phyloP scores from a whole-genome alignment of 2,797 vertebrate species.

The Tragopan temminckii region DNA sequence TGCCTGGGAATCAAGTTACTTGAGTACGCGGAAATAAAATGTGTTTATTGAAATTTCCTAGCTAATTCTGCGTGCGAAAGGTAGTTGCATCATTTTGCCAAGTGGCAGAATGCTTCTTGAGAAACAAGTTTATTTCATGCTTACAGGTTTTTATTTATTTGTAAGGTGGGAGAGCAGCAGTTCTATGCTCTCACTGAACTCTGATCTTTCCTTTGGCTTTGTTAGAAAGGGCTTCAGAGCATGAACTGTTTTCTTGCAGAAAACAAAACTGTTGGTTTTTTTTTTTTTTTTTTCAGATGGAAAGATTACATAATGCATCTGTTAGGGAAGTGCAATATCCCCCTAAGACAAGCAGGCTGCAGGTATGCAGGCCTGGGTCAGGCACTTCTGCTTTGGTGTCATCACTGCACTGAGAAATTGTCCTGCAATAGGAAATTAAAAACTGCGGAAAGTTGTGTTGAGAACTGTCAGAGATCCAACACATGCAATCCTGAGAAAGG shows the following conservation, averaged over 20 bases:
- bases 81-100: neutral
- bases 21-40: neutral
- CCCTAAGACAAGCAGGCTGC: neutral
- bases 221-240: neutral
- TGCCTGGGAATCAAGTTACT: slow-evolving; percentile 13
- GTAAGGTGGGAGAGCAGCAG: neutral
- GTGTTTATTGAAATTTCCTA: slow-evolving; percentile 20
- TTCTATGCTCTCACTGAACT: neutral
- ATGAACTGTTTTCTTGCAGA: accelerated
- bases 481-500: neutral
- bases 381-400: accelerated
- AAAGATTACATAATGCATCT: neutral
- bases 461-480: neutral
- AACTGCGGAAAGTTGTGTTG: neutral
- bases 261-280: neutral
- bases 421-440: slow-evolving; percentile 24
- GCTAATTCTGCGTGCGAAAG: neutral
- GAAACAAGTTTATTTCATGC: neutral
- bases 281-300: neutral
- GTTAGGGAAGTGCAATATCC: neutral
- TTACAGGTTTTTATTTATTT: neutral
- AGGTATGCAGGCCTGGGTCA: accelerated
- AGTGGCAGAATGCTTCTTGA: neutral
- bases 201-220: neutral
- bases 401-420: accelerated